Evolutionary conservation across 1,140 invertebrate species (phyloP).

Genomic region (Dicyema japonicum): DNA sequence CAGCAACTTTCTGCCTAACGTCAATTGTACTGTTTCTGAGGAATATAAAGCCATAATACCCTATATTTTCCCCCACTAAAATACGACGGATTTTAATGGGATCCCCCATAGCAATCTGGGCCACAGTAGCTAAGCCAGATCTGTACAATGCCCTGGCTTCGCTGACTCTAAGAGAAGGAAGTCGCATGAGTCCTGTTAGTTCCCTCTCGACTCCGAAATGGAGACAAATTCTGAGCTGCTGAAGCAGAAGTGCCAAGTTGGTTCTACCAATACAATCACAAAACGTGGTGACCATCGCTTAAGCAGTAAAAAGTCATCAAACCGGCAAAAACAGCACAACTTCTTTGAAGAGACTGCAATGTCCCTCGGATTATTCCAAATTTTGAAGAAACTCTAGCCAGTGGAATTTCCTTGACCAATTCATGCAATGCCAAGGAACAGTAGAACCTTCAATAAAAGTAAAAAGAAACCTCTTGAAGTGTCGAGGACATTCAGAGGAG

Average conservation of each 20-base stretch:
- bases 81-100: no score
- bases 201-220: constrained; percentile 71
- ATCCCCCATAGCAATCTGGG: constrained; percentile 39
- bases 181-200: constrained; percentile 50
- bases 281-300: constrained; percentile 62
- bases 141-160: constrained; percentile 48
- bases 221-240: constrained; percentile 60
- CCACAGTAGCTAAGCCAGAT: constrained; percentile 40
- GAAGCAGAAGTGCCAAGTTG: constrained; percentile 49
- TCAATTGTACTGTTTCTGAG: no score
- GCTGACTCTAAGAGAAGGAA: constrained; percentile 45
- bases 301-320: constrained; percentile 4
- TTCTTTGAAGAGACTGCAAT: constrained; percentile 56
- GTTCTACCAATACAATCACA: constrained; percentile 64
- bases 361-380: constrained; percentile 53
- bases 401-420: constrained; percentile 52
- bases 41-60: no score
- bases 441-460: constrained; percentile 33
- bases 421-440: constrained; percentile 60
- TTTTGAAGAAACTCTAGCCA: constrained; percentile 39
- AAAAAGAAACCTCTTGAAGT: neutral
- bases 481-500: neutral
- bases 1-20: no score
- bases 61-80: neutral
- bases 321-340: neutral